Base-by-base conservation (phyloP, 1,140 invertebrate species). In the Heliothis virescens region DNA sequence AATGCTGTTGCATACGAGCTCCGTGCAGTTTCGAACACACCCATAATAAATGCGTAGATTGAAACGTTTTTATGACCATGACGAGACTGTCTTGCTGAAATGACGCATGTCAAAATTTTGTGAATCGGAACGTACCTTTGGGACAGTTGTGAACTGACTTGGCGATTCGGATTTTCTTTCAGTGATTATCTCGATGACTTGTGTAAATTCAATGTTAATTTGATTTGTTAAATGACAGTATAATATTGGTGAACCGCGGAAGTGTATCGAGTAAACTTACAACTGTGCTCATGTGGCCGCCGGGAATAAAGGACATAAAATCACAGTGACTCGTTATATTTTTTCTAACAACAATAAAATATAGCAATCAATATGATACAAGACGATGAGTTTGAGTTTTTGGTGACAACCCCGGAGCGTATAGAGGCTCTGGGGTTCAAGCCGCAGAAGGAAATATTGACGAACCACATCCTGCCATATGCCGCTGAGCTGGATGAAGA, bases 401-500 rank as follows among this genome's bases (percentile, higher is more conserved):
- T 89, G 79, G 83, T 91, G 62, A 79, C 85, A 62, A 89, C 89
- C 63, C 87, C 89, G 55, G 86, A 94, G 77, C 83, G 93, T 26
- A 83, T 91, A 48, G 69, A 86, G 60, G 85, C 82, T 82, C 83
- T 94, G 80, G 93, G 93, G 57, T 94, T 91, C 84, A 90, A 91
- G 71, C 96, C 95, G 1, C 97, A 97, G 91, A 96, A 96, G 86
- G 96, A 97, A 84, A 94, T 96, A 76, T 85, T 96, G 63, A 96
- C 96, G 71, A 97, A 97, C 86, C 96, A 96, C 88, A 90, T 97
- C 55, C 89, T 97, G 52, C 97, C 97, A 11, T 97, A 97, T 92
- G 95, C 95, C 4, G 94, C 95, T 18, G 89, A 96, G 83, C 86
- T 97, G 55, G 96, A 97, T 76, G 93, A 95, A 16, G 97, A 97